These are phyloP conservation scores for Euproctis similis DNA, from an alignment of 2,888 invertebrate species.

Conservation along the genomic window DNA sequence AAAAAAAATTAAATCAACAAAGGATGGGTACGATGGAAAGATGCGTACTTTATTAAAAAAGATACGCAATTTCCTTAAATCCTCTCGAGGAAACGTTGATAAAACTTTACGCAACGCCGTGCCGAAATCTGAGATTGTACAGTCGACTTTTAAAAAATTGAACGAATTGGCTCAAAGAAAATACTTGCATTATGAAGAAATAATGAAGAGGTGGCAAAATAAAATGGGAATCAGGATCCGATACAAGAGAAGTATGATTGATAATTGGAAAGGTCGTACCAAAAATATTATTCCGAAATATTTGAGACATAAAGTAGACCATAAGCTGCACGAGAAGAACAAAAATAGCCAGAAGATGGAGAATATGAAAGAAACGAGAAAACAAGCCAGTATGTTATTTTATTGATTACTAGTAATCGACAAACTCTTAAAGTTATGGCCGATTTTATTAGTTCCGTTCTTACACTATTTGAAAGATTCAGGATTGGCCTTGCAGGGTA, in stretches of 20 bases:
- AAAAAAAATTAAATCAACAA: no score
- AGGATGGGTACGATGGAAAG: no score
- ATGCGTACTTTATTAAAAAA: no score
- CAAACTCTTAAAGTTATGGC: no score
- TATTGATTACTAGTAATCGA: no score
- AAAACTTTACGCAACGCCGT: no score
- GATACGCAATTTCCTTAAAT: constrained; percentile 37
- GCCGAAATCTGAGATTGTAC: constrained; percentile 37
- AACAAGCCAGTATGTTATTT: no score
- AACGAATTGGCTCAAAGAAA: constrained; percentile 31
- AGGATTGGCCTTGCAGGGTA: neutral
- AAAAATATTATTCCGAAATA: constrained; percentile 52
- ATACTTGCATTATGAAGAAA: constrained; percentile 34
- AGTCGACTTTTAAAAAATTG: constrained; percentile 33
- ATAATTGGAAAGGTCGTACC: constrained; percentile 28
- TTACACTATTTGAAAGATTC: neutral
- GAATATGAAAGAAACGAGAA: neutral
- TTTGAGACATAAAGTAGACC: constrained; percentile 42
- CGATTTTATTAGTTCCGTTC: no score
- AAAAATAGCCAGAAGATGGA: neutral
- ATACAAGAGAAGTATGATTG: constrained; percentile 33
- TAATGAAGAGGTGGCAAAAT: constrained; percentile 47
- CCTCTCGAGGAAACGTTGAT: constrained; percentile 37
- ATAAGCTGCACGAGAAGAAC: constrained; percentile 26
- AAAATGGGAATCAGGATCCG: constrained; percentile 32